Evolutionary conservation across 2,113 vertebrate genomes (phyloP), one percentile per base, ranked within the genome.

Genomic region (Phylloscopus trochiloides): DNA sequence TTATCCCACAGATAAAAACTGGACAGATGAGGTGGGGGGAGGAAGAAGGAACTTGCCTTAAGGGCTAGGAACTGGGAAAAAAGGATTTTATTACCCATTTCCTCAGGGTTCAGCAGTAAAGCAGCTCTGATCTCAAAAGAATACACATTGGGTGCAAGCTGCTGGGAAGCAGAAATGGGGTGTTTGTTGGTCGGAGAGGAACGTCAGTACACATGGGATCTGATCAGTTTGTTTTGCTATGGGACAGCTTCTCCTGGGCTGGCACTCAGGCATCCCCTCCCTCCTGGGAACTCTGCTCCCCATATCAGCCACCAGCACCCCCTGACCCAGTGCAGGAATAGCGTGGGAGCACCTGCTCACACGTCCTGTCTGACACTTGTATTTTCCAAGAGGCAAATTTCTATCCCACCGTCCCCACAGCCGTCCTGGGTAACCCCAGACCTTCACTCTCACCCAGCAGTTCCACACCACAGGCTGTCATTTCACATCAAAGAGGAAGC

Each of bases 281-380:
- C 16, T 74, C 26, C 68, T 59, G 77, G 32, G 38, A 59, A 8
- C 29, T 52, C 68, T 81, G 59, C 52, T 59, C 32, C n/a, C 45
- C 45, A 7, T 1, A 20, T 6, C 51, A 66, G 67, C 59, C 52
- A 14, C 18, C 76, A 61, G n/a, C 63, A 40, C 0, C 6, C 18
- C 63, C 63, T 19, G 38, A 6, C 3, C 21, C 73, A n/a, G 28
- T 1, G 6, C 29, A 42, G 40, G 51, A 50, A 18, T 19, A 28
- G 32, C 1, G 0, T 3, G 9, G 2, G 31, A 72, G 34, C 29
- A 31, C 3, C 25, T 26, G 17, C 45, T 42, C 1, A 1, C 50
- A 12, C 0, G 0, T 18, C 42, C 57, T 57, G 36, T 8, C 32
- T 5, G 32, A 10, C 5, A 28, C 8, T 24, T n/a, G 16, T 29